These are phyloP conservation scores for Epinotia brunnichana DNA, from an alignment of 2,888 invertebrate species.

Conservation along the genomic window DNA sequence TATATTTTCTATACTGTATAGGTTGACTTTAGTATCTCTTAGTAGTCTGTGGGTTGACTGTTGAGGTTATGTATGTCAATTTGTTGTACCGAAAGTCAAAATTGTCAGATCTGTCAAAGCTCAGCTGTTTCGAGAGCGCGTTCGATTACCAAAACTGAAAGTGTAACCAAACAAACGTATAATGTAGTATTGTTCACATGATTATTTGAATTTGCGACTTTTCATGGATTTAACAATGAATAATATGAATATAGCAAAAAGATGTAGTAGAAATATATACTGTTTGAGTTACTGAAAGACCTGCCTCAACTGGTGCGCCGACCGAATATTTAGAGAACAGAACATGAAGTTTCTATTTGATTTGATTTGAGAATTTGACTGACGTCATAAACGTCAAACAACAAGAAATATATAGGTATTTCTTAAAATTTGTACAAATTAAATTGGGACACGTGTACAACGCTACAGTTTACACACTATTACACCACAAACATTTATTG, in stretches of 20 bases:
- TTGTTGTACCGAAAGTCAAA: constrained; percentile 7
- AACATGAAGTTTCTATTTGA: too few relatives aligned
- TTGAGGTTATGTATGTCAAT: constrained; percentile 6
- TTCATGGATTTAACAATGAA: too few relatives aligned
- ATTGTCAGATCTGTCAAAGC: neutral
- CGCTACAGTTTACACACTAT: constrained; percentile 54
- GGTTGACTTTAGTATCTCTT: too few relatives aligned
- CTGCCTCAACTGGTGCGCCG: neutral
- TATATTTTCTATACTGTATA: constrained; percentile 7
- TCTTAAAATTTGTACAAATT: constrained; percentile 72
- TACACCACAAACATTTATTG: constrained; percentile 58
- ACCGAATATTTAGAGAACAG: too few relatives aligned
- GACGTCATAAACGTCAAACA: constrained; percentile 13
- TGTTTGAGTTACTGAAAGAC: neutral
- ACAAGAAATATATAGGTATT: constrained; percentile 52
- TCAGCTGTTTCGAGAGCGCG: neutral
- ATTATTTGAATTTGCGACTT: too few relatives aligned
- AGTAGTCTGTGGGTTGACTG: too few relatives aligned
- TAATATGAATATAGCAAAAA: too few relatives aligned
- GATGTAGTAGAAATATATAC: neutral
- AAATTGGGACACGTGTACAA: constrained; percentile 78
- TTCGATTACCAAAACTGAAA: neutral
- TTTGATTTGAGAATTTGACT: too few relatives aligned
- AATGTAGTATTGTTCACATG: too few relatives aligned
- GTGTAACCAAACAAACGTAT: too few relatives aligned